A percentile compares a stretch with the other conserved stretches of the same genome.
These are phyloP conservation scores for Mythimna pallens DNA, from an alignment of 2,888 invertebrate genomes.

Conservation along the genomic window DNA sequence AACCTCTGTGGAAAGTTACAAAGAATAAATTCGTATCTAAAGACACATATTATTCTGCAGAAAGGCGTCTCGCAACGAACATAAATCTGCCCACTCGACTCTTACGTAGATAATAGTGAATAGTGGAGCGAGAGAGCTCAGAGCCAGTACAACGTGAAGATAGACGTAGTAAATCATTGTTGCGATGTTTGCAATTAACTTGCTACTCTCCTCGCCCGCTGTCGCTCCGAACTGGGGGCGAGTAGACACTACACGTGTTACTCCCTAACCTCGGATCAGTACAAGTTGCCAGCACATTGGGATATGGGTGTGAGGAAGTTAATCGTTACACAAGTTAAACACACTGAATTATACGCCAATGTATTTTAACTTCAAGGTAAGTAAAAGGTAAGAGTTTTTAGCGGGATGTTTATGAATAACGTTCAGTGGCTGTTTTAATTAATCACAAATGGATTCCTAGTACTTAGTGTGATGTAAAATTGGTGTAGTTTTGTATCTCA, in stretches of 20 bases:
- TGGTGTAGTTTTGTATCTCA: no score
- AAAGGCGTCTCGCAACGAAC: constrained; percentile 59
- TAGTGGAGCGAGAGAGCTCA: constrained; percentile 63
- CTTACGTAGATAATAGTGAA: constrained; percentile 68
- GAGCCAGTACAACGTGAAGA: constrained; percentile 58
- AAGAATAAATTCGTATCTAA: constrained; percentile 64
- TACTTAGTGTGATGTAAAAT: no score
- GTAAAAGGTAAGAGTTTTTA: background rate
- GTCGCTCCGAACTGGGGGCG: constrained; percentile 48
- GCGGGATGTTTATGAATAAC: no score
- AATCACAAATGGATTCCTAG: no score
- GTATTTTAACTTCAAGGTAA: background rate
- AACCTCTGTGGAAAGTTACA: constrained; percentile 52
- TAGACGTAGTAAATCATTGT: constrained; percentile 72
- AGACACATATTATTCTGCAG: constrained; percentile 62
- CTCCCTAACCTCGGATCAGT: constrained; percentile 13
- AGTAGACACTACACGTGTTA: constrained; percentile 45
- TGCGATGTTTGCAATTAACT: constrained; percentile 75
- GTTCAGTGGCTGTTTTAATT: no score
- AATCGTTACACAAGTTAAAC: constrained; percentile 5
- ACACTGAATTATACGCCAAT: background rate
- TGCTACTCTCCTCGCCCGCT: constrained; percentile 45
- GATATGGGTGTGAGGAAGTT: background rate
- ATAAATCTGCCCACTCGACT: constrained; percentile 68
- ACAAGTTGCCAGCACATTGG: constrained; percentile 13